These are phyloP conservation scores for Molossus molossus DNA, from an alignment of 2,797 vertebrate species.

Conservation along the genomic window DNA sequence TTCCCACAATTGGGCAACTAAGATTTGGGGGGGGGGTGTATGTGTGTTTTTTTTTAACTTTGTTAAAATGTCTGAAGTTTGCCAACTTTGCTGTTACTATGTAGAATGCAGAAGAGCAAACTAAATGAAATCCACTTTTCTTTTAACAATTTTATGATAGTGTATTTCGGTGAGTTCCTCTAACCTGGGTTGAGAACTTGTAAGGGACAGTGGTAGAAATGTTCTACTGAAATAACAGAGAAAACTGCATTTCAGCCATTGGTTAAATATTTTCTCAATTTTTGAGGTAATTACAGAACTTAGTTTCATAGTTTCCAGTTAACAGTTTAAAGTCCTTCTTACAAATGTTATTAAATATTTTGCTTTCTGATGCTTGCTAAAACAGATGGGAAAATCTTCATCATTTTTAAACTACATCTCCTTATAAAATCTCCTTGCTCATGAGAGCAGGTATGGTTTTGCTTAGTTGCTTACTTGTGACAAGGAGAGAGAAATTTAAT, in stretches of 20 bases:
- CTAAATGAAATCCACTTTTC: not conserved
- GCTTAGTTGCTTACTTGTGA: constrained; percentile 76
- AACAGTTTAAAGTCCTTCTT: constrained; percentile 47
- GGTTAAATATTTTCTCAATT: constrained; percentile 44
- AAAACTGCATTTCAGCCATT: not conserved
- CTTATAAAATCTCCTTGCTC: constrained; percentile 43
- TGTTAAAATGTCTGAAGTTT: constrained; percentile 44
- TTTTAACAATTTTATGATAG: not conserved
- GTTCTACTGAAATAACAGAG: not conserved
- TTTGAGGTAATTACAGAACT: constrained; percentile 48
- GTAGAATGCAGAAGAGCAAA: not conserved
- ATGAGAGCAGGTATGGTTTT: constrained; percentile 59
- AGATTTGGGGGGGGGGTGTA: not conserved
- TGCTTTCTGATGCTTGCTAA: constrained; percentile 63
- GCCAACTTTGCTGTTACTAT: not conserved
- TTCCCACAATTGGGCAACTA: not conserved
- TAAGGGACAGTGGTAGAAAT: not conserved
- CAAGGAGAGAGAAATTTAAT: constrained; percentile 71
- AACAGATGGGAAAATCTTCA: constrained; percentile 7
- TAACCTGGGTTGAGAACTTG: not conserved
- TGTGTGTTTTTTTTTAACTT: not conserved
- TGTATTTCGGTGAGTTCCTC: constrained; percentile 3
- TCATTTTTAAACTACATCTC: constrained; percentile 3
- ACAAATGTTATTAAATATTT: constrained; percentile 37
- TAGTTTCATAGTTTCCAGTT: constrained; percentile 65